Conservation (phyloP, 2,797 vertebrate species). For the Amphiprion clarkii region DNA sequence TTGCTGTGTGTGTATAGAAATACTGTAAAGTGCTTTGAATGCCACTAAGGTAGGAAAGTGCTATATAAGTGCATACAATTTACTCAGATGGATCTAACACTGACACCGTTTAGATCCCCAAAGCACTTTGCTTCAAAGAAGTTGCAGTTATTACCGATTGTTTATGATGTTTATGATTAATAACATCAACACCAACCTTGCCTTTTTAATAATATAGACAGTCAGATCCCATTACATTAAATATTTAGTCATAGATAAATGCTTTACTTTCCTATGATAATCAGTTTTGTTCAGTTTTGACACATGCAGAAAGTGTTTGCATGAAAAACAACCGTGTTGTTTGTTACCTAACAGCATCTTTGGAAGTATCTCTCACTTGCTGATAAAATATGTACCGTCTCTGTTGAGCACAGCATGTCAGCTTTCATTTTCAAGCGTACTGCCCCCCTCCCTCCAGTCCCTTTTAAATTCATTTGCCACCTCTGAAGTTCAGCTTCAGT, state of each 20-base stretch:
- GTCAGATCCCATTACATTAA: conserved; percentile 12
- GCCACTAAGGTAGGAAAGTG: no score
- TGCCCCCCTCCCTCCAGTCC: conserved; percentile 34
- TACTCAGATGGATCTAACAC: conserved; percentile 2
- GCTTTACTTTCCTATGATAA: conserved; percentile 1
- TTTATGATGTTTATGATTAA: conserved; percentile 21
- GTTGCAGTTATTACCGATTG: conserved; percentile 6
- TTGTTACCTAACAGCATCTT: conserved; percentile 39
- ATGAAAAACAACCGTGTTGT: conserved; percentile 22
- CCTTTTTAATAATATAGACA: conserved; percentile 6
- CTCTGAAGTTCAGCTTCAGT: conserved; percentile 76
- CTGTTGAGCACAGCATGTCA: conserved; percentile 44
- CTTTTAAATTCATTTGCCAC: conserved; percentile 74
- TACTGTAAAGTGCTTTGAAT: no score
- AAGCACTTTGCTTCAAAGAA: not conserved
- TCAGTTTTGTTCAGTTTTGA: not conserved
- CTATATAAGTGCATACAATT: no score
- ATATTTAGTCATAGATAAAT: conserved; percentile 17
- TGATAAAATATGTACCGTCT: conserved; percentile 50
- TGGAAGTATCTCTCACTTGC: conserved; percentile 47
- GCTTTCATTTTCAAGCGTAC: conserved; percentile 56
- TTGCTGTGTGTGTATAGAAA: no score
- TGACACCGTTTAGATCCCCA: conserved; percentile 7
- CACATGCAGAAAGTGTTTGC: conserved; percentile 15
- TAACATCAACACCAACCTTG: conserved; percentile 14